Conservation (phyloP, 2,113 vertebrate genomes). For the Chaetodon auriga region DNA sequence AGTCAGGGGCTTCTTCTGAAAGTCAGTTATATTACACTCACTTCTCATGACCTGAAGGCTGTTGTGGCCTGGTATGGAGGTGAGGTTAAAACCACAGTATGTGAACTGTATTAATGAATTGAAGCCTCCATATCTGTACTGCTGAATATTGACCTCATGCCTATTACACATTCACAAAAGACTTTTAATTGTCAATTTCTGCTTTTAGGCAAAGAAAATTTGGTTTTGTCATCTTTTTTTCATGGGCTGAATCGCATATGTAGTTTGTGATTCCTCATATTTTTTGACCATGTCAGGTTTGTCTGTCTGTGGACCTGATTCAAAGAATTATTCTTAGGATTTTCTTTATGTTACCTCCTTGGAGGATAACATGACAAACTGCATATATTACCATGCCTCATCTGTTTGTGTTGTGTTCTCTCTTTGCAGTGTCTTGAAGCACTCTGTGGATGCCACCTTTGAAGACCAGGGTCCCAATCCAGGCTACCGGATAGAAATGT, state of each 20-base stretch:
- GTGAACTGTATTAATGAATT: background rate
- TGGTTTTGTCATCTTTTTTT: background rate
- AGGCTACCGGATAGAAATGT: slow-evolving; percentile 96
- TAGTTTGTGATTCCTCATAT: background rate
- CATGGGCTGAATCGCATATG: background rate
- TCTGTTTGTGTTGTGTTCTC: background rate
- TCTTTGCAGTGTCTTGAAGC: slow-evolving; percentile 91
- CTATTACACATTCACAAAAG: background rate
- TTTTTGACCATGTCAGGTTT: background rate
- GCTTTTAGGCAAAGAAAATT: background rate
- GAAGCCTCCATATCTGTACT: background rate
- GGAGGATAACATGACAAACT: background rate
- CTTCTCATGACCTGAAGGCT: background rate
- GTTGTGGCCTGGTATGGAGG: background rate
- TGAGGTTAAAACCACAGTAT: background rate
- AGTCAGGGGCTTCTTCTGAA: background rate
- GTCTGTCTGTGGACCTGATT: background rate
- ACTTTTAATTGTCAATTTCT: background rate
- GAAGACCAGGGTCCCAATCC: slow-evolving; percentile 96
- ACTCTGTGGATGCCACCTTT: slow-evolving; percentile 96
- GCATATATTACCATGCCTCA: background rate
- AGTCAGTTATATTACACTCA: background rate
- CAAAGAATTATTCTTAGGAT: too few relatives aligned
- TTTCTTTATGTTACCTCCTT: background rate
- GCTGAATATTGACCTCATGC: background rate